Percentiles rank a stretch among this genome's conserved stretches.
Evolutionary conservation across 2,797 vertebrate species (phyloP).

Genomic region (Borostomias antarcticus): DNA sequence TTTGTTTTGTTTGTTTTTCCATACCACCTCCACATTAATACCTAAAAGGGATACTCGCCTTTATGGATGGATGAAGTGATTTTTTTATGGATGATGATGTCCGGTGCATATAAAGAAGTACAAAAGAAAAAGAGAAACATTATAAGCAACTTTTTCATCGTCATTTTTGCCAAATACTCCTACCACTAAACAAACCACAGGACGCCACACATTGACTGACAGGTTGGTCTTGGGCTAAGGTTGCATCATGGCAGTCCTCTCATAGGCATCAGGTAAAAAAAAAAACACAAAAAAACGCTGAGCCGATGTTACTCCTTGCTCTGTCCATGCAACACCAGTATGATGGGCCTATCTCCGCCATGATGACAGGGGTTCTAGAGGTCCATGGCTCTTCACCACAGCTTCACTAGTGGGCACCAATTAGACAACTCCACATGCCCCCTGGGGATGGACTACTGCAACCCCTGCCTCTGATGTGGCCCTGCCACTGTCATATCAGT

Average conservation of each 20-base stretch:
- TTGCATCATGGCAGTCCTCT: background rate
- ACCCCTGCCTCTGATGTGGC: slow-evolving; percentile 54
- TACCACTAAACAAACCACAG: background rate
- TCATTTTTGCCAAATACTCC: background rate
- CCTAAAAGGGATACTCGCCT: slow-evolving; percentile 40
- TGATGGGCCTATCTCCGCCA: background rate
- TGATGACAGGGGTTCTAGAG: slow-evolving; percentile 50
- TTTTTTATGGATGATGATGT: background rate
- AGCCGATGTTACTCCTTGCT: slow-evolving; percentile 25
- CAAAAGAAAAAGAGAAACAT: slow-evolving; percentile 1
- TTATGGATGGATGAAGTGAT: slow-evolving; percentile 14
- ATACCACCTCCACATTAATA: background rate
- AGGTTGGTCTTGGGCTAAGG: background rate
- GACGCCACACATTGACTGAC: background rate
- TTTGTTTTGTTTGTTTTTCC: background rate
- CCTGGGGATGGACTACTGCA: slow-evolving; percentile 37
- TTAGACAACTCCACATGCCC: slow-evolving; percentile 70
- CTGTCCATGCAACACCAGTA: slow-evolving; percentile 18
- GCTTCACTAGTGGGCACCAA: slow-evolving; percentile 55
- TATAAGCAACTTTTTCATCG: background rate
- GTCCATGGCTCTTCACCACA: slow-evolving; percentile 27
- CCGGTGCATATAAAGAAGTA: background rate
- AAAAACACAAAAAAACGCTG: slow-evolving; percentile 27
- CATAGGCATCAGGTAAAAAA: background rate
- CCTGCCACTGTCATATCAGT: slow-evolving; percentile 49